Base-by-base conservation (phyloP, 2,797 vertebrate species). In the Fistularia commersonii region DNA sequence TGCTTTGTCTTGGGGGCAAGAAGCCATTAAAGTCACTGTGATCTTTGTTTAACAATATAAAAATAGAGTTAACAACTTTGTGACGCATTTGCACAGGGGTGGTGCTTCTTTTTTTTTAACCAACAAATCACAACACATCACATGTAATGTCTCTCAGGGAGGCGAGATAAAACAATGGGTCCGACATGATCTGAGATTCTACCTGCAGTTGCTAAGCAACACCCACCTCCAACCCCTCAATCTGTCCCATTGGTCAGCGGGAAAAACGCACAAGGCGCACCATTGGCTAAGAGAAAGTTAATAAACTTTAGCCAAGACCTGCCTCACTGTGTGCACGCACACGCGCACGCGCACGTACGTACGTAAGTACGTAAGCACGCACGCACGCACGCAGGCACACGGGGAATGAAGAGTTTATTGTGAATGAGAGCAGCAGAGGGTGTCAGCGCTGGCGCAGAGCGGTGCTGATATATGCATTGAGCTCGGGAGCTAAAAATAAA, bases 141-240 rank as follows among this genome's bases (percentile, higher is more conserved):
- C 81, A 87, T 85, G 81, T 67, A 76, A 83, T 72, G 81, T 87
- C 85, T 89, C 85, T 83, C 74, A 79, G 81, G 79, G 80, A 84
- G 74, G 81, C 55, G 55, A 82, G 84, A 90, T 86, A 88, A 91
- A 89, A 91, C 89, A 91, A 89, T 90, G 82, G 89, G 83, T 90
- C 80, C 81, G 78, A 88, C 85, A 84, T 90, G 86, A 91, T 89
- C 82, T 83, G 77, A 87, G 88, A 90, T 89, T 91, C 88, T 91
- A 91, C 90, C 90, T 91, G 90, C 90, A 91, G 91, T 92, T 92
- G 91, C 91, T 91, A 92, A 91, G 91, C 90, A 92, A 92, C 91
- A 90, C 89, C 89, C 87, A 88, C 89, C 86, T 90, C 88, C 88
- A 86, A 84, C 81, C 86, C 87, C 87, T 87, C 79, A 67, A 64